Conservation (phyloP, 2,888 invertebrate genomes). For the Ernsta delagoae region DNA sequence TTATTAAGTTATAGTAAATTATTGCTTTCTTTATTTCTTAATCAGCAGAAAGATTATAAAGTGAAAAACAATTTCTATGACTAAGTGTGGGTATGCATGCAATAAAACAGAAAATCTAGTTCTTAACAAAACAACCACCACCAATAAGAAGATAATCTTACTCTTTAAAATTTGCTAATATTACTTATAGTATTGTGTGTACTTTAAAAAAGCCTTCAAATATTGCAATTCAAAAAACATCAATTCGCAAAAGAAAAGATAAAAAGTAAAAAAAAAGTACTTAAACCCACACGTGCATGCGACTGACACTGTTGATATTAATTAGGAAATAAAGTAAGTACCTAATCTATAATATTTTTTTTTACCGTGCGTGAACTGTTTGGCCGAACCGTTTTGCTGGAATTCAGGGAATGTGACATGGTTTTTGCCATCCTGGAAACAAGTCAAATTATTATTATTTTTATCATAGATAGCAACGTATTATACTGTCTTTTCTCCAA, state of each 20-base stretch:
- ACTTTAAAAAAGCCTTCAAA: background rate
- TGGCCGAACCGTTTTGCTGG: constrained; percentile 94
- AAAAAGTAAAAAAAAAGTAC: constrained; percentile 49
- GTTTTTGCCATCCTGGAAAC: constrained; percentile 92
- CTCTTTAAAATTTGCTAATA: background rate
- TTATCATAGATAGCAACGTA: no score
- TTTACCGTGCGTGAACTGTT: constrained; percentile 95
- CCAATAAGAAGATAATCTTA: background rate
- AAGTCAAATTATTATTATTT: no score
- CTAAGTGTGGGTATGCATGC: constrained; percentile 36
- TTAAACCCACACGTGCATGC: constrained; percentile 82
- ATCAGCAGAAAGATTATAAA: background rate
- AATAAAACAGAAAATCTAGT: constrained; percentile 16
- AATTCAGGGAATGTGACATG: constrained; percentile 96
- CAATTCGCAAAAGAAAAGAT: constrained; percentile 30
- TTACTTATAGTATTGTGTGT: background rate
- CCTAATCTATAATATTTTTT: constrained; percentile 88
- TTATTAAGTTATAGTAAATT: no score
- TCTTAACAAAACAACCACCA: background rate
- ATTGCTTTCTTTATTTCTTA: no score
- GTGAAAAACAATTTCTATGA: background rate
- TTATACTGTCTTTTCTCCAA: background rate
- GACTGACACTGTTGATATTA: constrained; percentile 80
- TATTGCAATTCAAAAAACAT: constrained; percentile 20
- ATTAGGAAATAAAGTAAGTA: constrained; percentile 81